Evolutionary conservation across 1,140 invertebrate species (phyloP), one percentile per base, ranked within the genome.

Genomic region (Pollicipes pollicipes): DNA sequence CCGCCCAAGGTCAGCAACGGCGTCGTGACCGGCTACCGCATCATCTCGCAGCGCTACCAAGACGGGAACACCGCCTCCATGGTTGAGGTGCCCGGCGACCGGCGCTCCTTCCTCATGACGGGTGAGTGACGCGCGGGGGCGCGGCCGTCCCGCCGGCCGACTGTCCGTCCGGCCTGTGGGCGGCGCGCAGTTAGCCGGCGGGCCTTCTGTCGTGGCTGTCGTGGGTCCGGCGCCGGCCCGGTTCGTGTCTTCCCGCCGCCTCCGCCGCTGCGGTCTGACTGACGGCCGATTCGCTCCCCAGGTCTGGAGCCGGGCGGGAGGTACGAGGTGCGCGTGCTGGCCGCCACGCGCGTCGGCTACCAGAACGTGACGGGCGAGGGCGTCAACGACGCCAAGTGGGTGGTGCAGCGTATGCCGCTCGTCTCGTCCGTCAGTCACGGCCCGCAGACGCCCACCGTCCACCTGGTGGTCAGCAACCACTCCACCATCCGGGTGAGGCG

Each of bases 291-390:
- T n/a, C n/a, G n/a, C n/a, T n/a, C n/a, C 68, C 1, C 68, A 84
- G 85, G 82, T 72, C 78, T 87, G 69, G 78, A 76, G 69, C 81
- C 84, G 29, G 83, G 83, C 70, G 79, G 81, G 70, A 78, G 80
- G 70, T 87, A 87, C 73, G 82, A 85, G 73, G 77, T 87, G 58
- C 78, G 85, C 64, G 82, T 87, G 37, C 74, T 85, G 69, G 84
- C 84, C 26, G 82, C 78, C 70, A 81, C 79, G 0, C 76, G 75
- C 68, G 72, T 73, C 3, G 80, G 80, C 0, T 81, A 76, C 73
- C 78, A 79, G 32, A 69, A 72, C 66, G 72, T 70, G 64, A 73
- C 68, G 64, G 64, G 70, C 63, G 80, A 82, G 72, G 79, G 80
- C 17, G 35, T 6, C 6, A 17, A 6, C 35, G 35, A 17, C 17